A percentile compares a stretch with the other conserved stretches of the same genome.
Evolutionary conservation across 2,113 vertebrate genomes (phyloP).

Genomic region (Tichodroma muraria): DNA sequence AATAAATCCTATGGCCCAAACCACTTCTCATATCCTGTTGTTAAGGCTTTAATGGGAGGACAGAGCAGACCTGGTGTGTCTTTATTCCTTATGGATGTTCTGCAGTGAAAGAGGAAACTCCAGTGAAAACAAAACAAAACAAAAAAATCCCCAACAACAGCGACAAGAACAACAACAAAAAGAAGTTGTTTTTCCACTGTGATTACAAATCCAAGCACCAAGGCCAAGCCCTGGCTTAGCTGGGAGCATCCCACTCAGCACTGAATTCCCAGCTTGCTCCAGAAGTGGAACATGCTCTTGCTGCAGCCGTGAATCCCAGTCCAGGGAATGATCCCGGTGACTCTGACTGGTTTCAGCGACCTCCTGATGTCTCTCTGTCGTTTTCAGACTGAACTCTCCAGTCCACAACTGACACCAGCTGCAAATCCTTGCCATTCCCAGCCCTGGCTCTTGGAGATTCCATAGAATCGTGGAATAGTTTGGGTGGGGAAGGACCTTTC

Average conservation of each 20-base stretch:
- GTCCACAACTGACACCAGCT: background rate
- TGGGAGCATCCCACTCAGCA: background rate
- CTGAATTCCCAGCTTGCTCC: background rate
- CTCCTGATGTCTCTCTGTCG: background rate
- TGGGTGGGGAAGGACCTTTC: background rate
- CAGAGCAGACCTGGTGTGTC: background rate
- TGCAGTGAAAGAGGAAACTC: background rate
- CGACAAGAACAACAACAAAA: background rate
- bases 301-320: background rate
- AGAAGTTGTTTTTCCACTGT: background rate
- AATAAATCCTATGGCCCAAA: background rate
- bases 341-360: background rate
- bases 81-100: background rate
- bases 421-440: background rate
- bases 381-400: background rate
- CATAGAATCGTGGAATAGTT: background rate
- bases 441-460: background rate
- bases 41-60: background rate
- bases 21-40: background rate
- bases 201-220: background rate
- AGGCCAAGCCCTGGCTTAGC: background rate
- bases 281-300: background rate
- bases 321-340: background rate
- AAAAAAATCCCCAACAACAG: background rate
- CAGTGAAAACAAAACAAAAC: background rate